A percentile compares a stretch with the other conserved stretches of the same genome.
Conservation (phyloP, 2,797 vertebrate genomes). For the Chrysocyon brachyurus region DNA sequence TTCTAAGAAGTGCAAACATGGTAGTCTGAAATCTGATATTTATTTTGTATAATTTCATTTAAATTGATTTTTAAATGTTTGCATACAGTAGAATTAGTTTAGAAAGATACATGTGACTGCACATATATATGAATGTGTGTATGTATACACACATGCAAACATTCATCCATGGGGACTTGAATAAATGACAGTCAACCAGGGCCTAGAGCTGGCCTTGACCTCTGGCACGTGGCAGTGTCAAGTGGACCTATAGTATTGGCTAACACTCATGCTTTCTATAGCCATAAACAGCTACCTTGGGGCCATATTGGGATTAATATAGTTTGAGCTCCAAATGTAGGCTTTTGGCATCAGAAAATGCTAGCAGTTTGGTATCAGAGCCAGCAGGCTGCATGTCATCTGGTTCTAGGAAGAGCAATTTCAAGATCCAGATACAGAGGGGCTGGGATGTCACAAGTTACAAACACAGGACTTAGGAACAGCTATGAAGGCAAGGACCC, state of each 20-base stretch:
- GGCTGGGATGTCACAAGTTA: neutral
- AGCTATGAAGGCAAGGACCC: neutral
- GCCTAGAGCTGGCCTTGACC: neutral
- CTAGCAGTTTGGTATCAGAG: neutral
- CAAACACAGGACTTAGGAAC: neutral
- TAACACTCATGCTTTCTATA: neutral
- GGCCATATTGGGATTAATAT: too few species aligned
- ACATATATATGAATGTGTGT: fast-evolving
- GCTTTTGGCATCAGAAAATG: neutral
- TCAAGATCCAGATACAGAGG: neutral
- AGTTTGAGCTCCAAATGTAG: neutral
- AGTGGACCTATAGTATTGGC: neutral
- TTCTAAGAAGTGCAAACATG: neutral
- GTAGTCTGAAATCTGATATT: neutral
- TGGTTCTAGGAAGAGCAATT: neutral
- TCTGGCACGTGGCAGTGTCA: neutral
- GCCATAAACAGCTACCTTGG: neutral
- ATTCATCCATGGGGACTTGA: fast-evolving
- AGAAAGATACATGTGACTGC: too few species aligned
- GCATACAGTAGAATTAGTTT: neutral
- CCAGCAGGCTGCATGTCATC: neutral
- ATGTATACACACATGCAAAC: fast-evolving
- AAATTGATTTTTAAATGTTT: neutral
- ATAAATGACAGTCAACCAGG: neutral
- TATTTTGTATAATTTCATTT: neutral